Conservation (phyloP, 1,140 invertebrate genomes). For the Drosophila triauraria region DNA sequence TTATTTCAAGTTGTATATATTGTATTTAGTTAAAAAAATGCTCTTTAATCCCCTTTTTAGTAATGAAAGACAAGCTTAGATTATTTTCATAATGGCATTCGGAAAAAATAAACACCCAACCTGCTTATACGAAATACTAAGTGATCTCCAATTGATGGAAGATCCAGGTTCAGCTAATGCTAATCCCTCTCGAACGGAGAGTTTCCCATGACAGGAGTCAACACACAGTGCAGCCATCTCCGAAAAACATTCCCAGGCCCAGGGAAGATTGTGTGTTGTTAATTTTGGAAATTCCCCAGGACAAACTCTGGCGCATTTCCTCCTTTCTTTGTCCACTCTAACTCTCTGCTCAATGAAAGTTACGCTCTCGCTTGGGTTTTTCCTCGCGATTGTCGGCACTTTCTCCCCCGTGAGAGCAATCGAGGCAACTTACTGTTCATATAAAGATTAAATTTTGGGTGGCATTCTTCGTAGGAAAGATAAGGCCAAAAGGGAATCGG, state of each 20-base stretch:
- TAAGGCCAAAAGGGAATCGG: conserved; percentile 55
- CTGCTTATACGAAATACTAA: conserved; percentile 10
- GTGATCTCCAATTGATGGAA: conserved; percentile 44
- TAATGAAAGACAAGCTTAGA: neutral
- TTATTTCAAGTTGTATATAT: neutral
- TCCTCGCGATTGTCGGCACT: conserved; percentile 49
- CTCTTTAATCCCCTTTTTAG: neutral
- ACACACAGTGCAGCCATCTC: conserved; percentile 28
- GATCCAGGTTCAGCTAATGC: conserved; percentile 26
- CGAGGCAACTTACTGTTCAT: conserved; percentile 36
- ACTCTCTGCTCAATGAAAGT: conserved; percentile 69
- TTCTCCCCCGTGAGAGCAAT: conserved; percentile 51
- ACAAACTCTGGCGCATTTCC: conserved; percentile 30
- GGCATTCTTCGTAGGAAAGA: conserved; percentile 76
- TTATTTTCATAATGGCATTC: neutral
- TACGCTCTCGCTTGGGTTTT: conserved; percentile 13
- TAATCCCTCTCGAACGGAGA: conserved; percentile 35
- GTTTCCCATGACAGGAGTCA: conserved; percentile 49
- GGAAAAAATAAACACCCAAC: neutral
- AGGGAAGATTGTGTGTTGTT: conserved; percentile 13
- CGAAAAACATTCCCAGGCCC: conserved; percentile 40
- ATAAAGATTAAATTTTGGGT: conserved; percentile 78
- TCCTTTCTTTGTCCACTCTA: neutral
- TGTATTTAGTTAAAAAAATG: rapidly evolving
- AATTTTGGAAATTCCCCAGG: conserved; percentile 38